Percentiles rank a stretch among this genome's conserved stretches.
Evolutionary conservation across 2,888 invertebrate species (phyloP).

Genomic region (Campopleginae sp.): DNA sequence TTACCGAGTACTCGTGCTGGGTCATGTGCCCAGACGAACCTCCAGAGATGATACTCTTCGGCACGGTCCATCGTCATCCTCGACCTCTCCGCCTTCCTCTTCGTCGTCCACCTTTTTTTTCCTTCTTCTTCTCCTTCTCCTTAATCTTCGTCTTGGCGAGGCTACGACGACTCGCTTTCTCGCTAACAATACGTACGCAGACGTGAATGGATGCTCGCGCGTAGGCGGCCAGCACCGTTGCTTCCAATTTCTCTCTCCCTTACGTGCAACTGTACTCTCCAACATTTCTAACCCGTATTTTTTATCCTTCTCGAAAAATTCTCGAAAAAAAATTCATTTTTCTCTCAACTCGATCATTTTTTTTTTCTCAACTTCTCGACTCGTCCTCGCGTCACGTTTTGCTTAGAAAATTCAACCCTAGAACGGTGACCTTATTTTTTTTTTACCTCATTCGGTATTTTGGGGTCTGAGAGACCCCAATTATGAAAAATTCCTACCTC

Average conservation of each 20-base stretch:
- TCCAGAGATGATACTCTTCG: constrained; percentile 59
- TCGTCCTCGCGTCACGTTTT: neutral
- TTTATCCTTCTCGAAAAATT: neutral
- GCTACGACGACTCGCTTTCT: constrained; percentile 33
- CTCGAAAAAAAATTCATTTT: constrained; percentile 5
- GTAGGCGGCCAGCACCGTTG: constrained; percentile 70
- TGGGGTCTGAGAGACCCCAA: no score
- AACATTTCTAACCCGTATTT: neutral
- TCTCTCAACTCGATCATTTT: neutral
- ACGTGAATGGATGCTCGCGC: constrained; percentile 66
- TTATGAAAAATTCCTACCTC: no score
- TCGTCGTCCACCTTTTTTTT: constrained; percentile 25
- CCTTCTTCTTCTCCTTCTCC: constrained; percentile 27
- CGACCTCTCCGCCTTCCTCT: constrained; percentile 63
- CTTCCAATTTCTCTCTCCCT: constrained; percentile 55
- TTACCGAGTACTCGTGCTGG: constrained; percentile 48
- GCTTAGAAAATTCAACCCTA: neutral
- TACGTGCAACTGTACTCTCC: constrained; percentile 11
- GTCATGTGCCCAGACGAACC: constrained; percentile 48
- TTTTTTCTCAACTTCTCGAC: neutral
- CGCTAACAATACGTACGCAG: constrained; percentile 59
- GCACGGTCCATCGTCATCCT: constrained; percentile 53
- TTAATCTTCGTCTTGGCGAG: constrained; percentile 24
- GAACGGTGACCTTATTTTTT: no score
- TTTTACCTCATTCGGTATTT: no score